Evolutionary conservation across 2,113 vertebrate genomes (phyloP), one percentile per base, ranked within the genome.

Genomic region (Paraplagusia blochii): DNA sequence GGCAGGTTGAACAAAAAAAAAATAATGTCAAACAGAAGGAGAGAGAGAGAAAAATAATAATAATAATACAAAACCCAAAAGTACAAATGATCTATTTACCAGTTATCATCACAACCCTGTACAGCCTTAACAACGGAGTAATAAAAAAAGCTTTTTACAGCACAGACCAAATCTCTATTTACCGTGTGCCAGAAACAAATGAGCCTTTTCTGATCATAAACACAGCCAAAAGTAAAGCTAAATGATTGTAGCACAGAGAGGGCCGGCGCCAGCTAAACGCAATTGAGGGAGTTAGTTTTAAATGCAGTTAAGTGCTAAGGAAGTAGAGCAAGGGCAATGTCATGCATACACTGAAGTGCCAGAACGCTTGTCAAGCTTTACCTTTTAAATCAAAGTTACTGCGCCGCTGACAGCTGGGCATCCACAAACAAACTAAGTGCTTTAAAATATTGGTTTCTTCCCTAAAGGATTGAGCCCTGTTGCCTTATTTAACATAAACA

Each of bases 51-150:
- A 48, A n/a, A n/a, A n/a, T n/a, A n/a, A 22, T 12, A 29, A 45
- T 17, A 7, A 47, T 9, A 85, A 85, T 79, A 89, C 80, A 87
- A 89, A 88, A 87, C 58, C 74, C 83, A 88, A 77, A 87, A 88
- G 85, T 91, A 91, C 88, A 91, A 90, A 91, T 90, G 83, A 80
- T 89, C 89, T 90, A 90, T 91, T 91, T 95, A 95, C 93, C 95
- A 95, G 93, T 96, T 95, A 96, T 93, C 92, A 90, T 96, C 94
- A 96, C 90, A 95, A 97, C 95, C 96, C 95, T 98, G 95, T 97
- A 98, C 94, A 97, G 94, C 95, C 94, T 96, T 91, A 91, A 93
- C 83, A 88, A 91, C 88, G 82, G 87, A 95, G 95, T 96, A 94
- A 95, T 94, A 90, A 91, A 88, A 87, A 90, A 96, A 97, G 94